phyloP scores from a whole-genome alignment of 1,140 invertebrate species.

The Drosophila truncata region DNA sequence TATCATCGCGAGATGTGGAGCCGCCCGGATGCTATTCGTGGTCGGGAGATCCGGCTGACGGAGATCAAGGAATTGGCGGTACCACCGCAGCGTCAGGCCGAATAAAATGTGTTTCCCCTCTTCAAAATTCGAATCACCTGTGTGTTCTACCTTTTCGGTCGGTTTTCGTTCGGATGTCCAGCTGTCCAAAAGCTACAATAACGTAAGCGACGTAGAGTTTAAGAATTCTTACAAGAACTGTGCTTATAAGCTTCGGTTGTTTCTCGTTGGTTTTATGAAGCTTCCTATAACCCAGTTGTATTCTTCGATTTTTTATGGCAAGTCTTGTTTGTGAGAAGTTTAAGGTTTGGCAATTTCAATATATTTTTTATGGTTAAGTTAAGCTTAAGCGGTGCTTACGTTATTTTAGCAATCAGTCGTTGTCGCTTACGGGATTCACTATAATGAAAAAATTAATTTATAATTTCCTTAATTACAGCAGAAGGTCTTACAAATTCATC shows the following conservation, averaged over 20 bases:
- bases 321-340: no score
- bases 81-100: background rate
- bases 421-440: background rate
- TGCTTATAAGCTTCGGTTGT: background rate
- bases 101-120: constrained; percentile 44
- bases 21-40: constrained; percentile 24
- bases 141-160: constrained; percentile 30
- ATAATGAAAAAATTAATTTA: background rate
- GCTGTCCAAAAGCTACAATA: constrained; percentile 12
- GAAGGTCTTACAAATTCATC: background rate
- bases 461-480: background rate
- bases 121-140: constrained; percentile 32
- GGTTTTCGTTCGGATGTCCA: background rate
- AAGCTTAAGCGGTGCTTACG: background rate
- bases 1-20: constrained; percentile 71
- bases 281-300: background rate
- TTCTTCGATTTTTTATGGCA: background rate
- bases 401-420: background rate
- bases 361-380: background rate
- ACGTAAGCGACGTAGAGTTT: constrained; percentile 20
- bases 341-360: background rate
- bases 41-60: constrained; percentile 44
- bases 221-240: background rate
- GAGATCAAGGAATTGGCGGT: constrained; percentile 58
- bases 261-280: background rate